A percentile compares a stretch with the other conserved stretches of the same genome.
Conservation (phyloP, 2,888 invertebrate genomes). For the Eristalis arbustorum region DNA sequence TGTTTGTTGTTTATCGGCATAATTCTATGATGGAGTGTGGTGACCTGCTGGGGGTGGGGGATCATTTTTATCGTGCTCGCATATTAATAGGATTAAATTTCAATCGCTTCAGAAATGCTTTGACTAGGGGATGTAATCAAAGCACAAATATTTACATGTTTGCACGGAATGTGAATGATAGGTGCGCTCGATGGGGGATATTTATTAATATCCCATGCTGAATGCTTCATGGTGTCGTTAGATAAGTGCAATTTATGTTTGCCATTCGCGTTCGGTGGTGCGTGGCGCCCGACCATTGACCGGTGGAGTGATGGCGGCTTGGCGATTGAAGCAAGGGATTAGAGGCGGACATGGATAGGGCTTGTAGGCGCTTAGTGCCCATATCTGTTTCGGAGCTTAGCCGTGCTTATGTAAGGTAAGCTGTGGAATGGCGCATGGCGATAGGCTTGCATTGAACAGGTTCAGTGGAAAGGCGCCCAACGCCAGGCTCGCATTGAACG, state of each 20-base stretch:
- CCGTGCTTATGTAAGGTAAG: too few species aligned
- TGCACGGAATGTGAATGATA: neutral
- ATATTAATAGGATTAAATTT: constrained; percentile 10
- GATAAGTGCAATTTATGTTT: neutral
- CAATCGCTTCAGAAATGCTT: neutral
- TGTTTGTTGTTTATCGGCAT: neutral
- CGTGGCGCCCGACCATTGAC: neutral
- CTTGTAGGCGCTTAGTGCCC: too few species aligned
- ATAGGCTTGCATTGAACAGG: too few species aligned
- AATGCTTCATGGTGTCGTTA: neutral
- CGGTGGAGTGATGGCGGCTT: neutral
- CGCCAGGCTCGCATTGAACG: too few species aligned
- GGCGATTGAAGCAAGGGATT: too few species aligned
- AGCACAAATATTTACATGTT: neutral
- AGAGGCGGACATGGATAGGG: too few species aligned
- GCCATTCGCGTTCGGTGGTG: neutral
- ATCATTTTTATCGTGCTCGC: neutral
- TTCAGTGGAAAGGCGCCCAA: too few species aligned
- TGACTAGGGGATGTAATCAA: neutral
- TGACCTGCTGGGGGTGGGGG: constrained; percentile 1
- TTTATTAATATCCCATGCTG: neutral
- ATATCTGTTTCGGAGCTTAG: too few species aligned
- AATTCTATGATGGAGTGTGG: constrained; percentile 17
- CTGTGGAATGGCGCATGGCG: too few species aligned
- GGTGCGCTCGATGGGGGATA: neutral